phyloP scores from a whole-genome alignment of 2,888 invertebrate species.

The Octodonta nipae region DNA sequence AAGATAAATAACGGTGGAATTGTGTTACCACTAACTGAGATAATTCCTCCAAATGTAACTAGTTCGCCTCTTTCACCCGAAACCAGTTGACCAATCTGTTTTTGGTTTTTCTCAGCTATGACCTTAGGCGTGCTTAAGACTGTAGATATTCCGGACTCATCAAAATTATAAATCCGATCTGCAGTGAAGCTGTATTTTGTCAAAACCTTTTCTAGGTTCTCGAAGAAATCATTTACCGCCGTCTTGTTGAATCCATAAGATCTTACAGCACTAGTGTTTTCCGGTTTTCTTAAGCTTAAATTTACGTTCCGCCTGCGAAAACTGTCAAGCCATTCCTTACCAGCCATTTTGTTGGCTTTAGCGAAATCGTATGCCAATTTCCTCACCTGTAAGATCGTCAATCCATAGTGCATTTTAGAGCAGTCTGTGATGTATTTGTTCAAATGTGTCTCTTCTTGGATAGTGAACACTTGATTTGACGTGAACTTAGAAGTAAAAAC shows the following conservation, averaged over 20 bases:
- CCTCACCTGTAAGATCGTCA: constrained; percentile 12
- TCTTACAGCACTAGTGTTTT: constrained; percentile 16
- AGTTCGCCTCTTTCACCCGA: not conserved
- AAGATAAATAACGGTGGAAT: not conserved
- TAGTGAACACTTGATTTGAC: constrained; percentile 12
- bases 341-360: constrained; percentile 1
- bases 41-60: not conserved
- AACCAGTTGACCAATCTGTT: constrained; percentile 5
- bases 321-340: not conserved
- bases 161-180: constrained; percentile 16
- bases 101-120: constrained; percentile 12
- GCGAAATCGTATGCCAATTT: constrained; percentile 5
- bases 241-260: constrained; percentile 18
- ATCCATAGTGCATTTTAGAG: constrained; percentile 13
- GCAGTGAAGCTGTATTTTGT: constrained; percentile 9
- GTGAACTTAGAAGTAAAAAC: constrained; percentile 9
- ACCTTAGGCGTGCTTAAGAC: constrained; percentile 16
- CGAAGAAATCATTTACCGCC: constrained; percentile 16
- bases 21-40: not conserved
- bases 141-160: constrained; percentile 19
- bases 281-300: constrained; percentile 6
- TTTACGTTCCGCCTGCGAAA: constrained; percentile 3
- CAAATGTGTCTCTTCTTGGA: constrained; percentile 10
- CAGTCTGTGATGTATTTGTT: constrained; percentile 10
- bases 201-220: constrained; percentile 13